These are phyloP conservation scores for Smutsia gigantea DNA, from an alignment of 2,797 vertebrate genomes.

Conservation along the genomic window DNA sequence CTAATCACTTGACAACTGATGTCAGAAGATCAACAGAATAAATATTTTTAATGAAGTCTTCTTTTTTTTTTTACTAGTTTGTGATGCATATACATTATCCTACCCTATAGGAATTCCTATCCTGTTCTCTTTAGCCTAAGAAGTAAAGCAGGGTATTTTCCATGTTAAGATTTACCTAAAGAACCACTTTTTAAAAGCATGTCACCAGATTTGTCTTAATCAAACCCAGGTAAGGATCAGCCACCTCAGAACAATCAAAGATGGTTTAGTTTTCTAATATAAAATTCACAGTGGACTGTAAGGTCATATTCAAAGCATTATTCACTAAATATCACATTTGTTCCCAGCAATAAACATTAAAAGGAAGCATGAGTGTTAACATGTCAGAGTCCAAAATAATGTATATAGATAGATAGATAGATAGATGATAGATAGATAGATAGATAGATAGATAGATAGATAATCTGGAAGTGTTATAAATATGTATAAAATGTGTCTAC, in stretches of 20 bases:
- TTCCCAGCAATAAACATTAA: slow-evolving; percentile 67
- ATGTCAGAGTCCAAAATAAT: slow-evolving; percentile 45
- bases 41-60: neutral
- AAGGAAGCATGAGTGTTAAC: slow-evolving; percentile 30
- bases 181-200: neutral
- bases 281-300: slow-evolving; percentile 35
- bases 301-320: slow-evolving; percentile 64
- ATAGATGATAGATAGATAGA: too few species aligned
- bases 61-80: neutral
- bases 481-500: neutral
- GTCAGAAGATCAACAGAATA: slow-evolving; percentile 17
- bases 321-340: slow-evolving; percentile 62
- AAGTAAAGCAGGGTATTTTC: neutral
- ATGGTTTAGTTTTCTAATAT: slow-evolving; percentile 56
- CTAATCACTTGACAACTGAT: slow-evolving; percentile 21
- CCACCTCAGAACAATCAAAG: slow-evolving; percentile 47
- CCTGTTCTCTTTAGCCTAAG: neutral
- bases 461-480: slow-evolving; percentile 29
- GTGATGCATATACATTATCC: neutral
- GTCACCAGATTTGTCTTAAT: slow-evolving; percentile 42
- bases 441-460: too few species aligned
- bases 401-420: too few species aligned
- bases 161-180: neutral
- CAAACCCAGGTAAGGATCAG: neutral
- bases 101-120: neutral